Conservation (phyloP, 2,113 vertebrate species). For the Phyllostomus hastatus region DNA sequence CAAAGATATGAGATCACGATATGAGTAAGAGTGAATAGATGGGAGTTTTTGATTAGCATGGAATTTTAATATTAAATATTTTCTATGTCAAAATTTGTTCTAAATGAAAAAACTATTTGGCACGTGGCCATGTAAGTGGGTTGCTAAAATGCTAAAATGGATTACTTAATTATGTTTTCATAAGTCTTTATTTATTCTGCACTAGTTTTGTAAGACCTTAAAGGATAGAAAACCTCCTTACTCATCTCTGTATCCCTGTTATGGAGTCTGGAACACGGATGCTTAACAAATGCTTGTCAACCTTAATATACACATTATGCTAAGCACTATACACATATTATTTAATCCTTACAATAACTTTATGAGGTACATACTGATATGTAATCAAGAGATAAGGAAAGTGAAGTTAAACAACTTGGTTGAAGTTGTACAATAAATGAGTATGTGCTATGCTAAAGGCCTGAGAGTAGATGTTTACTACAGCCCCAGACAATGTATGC, state of each 20-base stretch:
- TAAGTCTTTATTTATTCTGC: background rate
- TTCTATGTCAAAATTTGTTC: background rate
- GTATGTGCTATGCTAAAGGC: background rate
- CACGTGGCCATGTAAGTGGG: background rate
- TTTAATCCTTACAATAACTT: slow-evolving; percentile 16
- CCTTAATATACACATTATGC: background rate
- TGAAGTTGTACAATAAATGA: slow-evolving; percentile 24
- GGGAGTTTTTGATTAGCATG: background rate
- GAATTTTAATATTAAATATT: background rate
- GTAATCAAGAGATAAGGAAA: slow-evolving; percentile 34
- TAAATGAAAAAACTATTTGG: slow-evolving; percentile 10
- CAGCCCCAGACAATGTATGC: background rate
- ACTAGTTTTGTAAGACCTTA: background rate
- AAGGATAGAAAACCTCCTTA: background rate
- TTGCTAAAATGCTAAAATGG: background rate
- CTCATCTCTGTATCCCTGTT: background rate
- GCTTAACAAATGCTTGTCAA: background rate
- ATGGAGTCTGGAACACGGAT: background rate
- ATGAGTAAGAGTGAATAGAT: background rate
- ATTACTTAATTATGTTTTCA: background rate
- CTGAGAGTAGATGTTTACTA: slow-evolving; percentile 19
- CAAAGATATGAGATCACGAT: background rate
- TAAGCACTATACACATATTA: background rate
- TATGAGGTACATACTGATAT: background rate
- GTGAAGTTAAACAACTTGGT: slow-evolving; percentile 32